Conservation (phyloP, 1,140 invertebrate species). For the Eumeta japonica region DNA sequence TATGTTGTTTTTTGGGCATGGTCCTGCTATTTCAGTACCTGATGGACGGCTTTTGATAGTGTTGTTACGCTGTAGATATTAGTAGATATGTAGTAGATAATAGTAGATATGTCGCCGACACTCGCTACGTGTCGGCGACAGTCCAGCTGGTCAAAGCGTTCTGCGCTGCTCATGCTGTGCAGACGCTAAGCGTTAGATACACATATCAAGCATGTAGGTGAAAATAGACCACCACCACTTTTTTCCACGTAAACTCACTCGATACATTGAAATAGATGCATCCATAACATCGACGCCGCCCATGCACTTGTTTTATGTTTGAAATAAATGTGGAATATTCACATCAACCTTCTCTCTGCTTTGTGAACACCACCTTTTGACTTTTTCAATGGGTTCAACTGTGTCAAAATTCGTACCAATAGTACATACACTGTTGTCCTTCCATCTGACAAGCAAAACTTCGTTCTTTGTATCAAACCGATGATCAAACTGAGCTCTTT, state of each 20-base stretch:
- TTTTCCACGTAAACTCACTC: constrained; percentile 16
- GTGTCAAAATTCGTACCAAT: constrained; percentile 23
- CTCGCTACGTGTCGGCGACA: neutral
- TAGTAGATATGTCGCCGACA: no score
- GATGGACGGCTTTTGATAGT: no score
- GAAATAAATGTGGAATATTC: constrained; percentile 22
- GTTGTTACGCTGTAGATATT: no score
- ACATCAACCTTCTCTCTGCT: constrained; percentile 26
- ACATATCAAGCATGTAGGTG: constrained; percentile 24
- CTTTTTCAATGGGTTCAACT: constrained; percentile 20
- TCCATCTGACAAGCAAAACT: constrained; percentile 24
- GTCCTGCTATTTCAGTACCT: no score
- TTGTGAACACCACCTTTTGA: constrained; percentile 21
- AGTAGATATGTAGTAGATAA: no score
- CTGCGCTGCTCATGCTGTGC: constrained; percentile 12
- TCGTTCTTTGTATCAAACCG: constrained; percentile 22
- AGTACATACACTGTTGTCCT: constrained; percentile 28
- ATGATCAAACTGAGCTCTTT: constrained; percentile 24
- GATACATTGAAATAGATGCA: constrained; percentile 14
- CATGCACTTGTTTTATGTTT: constrained; percentile 31
- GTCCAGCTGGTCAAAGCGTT: neutral
- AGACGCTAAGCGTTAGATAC: constrained; percentile 28
- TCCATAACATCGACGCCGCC: constrained; percentile 28
- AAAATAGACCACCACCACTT: constrained; percentile 28
- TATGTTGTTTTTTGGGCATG: no score